phyloP scores from a whole-genome alignment of 1,140 invertebrate species.

The Rhizoglyphus robini region DNA sequence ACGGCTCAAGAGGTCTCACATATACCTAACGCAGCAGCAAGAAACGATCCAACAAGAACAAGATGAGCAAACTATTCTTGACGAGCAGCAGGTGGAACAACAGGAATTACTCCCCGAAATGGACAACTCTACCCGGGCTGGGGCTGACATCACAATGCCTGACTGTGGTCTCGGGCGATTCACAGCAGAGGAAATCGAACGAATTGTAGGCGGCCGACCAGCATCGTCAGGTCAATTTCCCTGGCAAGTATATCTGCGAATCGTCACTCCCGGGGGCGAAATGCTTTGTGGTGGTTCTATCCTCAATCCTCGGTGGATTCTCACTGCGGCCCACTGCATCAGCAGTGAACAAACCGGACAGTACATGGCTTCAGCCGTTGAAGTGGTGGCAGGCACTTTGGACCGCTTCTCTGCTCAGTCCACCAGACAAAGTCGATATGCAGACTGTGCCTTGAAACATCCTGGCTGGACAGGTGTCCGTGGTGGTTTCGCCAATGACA shows the following conservation, averaged over 20 bases:
- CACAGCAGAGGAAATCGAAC: slow-evolving; percentile 23
- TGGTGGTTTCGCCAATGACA: slow-evolving; percentile 11
- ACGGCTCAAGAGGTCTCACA: too few relatives aligned
- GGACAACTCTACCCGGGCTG: neutral
- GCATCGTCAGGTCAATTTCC: slow-evolving; percentile 42
- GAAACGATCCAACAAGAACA: neutral
- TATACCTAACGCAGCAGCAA: neutral
- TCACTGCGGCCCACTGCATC: slow-evolving; percentile 64
- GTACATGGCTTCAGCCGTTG: neutral
- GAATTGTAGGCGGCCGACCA: slow-evolving; percentile 75
- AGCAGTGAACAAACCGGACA: neutral
- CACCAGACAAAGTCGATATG: neutral
- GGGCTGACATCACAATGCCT: neutral
- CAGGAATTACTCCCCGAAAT: neutral
- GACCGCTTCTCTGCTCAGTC: neutral
- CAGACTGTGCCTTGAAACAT: slow-evolving; percentile 16
- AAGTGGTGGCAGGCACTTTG: slow-evolving; percentile 1
- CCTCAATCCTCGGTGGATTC: slow-evolving; percentile 57
- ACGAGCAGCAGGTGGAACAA: neutral
- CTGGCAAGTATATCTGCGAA: slow-evolving; percentile 36
- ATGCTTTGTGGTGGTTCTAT: slow-evolving; percentile 66
- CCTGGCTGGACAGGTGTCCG: neutral
- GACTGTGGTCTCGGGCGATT: neutral
- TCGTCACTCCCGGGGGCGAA: neutral
- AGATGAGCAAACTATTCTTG: neutral